A percentile compares a stretch with the other conserved stretches of the same genome.
Conservation (phyloP, 2,888 invertebrate genomes). For the Aromia moschata region DNA sequence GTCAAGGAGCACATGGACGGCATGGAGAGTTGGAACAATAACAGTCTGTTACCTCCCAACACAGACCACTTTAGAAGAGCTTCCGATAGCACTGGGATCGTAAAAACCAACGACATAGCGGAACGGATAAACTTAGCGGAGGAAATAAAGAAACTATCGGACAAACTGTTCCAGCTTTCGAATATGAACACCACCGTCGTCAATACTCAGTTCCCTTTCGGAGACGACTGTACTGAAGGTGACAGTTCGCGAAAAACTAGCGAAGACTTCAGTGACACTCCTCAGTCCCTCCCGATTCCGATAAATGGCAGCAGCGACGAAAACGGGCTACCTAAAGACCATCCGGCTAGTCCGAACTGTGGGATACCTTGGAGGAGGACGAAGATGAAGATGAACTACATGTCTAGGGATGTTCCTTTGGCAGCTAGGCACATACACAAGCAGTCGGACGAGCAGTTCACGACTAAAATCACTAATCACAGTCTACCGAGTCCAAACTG, state of each 20-base stretch:
- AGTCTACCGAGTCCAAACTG: constrained; percentile 69
- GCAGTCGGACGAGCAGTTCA: constrained; percentile 34
- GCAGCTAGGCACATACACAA: constrained; percentile 45
- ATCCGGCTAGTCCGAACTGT: constrained; percentile 46
- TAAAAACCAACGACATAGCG: constrained; percentile 68
- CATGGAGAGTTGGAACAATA: constrained; percentile 35
- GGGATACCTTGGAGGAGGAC: constrained; percentile 64
- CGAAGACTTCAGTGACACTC: constrained; percentile 13
- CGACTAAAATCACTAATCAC: constrained; percentile 27
- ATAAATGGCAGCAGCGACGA: constrained; percentile 35
- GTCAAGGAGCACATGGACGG: too few relatives aligned
- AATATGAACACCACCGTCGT: constrained; percentile 60
- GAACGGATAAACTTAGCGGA: constrained; percentile 79
- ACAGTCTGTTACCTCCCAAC: constrained; percentile 31
- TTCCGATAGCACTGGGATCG: constrained; percentile 78
- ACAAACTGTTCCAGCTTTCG: constrained; percentile 77
- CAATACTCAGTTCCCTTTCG: constrained; percentile 32
- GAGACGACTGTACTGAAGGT: constrained; percentile 12
- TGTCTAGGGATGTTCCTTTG: constrained; percentile 73
- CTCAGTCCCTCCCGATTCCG: constrained; percentile 42
- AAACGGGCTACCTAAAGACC: constrained; percentile 43
- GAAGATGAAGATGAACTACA: constrained; percentile 73
- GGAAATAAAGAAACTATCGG: constrained; percentile 84
- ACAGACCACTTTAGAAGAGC: constrained; percentile 68
- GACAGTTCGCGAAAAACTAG: constrained; percentile 17